These are phyloP conservation scores for Napeogenes sylphis DNA, from an alignment of 2,888 invertebrate species.

Conservation along the genomic window DNA sequence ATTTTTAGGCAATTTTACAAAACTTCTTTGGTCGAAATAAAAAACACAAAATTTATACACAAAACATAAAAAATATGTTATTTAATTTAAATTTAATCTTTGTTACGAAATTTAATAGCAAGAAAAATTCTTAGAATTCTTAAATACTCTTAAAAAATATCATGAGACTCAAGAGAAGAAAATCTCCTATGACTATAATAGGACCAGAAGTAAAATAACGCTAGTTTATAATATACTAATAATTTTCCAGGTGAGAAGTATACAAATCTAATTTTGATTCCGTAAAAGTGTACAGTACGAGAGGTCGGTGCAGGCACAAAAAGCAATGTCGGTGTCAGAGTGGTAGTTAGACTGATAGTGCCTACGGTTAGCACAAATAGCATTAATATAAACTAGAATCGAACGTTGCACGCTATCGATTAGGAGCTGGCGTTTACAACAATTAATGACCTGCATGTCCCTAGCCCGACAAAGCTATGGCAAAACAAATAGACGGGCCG, in stretches of 20 bases:
- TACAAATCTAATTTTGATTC: constrained; percentile 6
- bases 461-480: constrained; percentile 75
- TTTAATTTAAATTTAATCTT: too few relatives aligned
- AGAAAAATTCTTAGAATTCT: too few relatives aligned
- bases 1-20: too few relatives aligned
- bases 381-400: constrained; percentile 78
- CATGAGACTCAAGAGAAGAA: too few relatives aligned
- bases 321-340: constrained; percentile 32
- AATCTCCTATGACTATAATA: too few relatives aligned
- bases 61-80: too few relatives aligned
- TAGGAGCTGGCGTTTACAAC: constrained; percentile 75
- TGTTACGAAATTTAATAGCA: too few relatives aligned
- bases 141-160: too few relatives aligned
- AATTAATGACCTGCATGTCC: constrained; percentile 78
- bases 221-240: not conserved
- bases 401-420: constrained; percentile 75
- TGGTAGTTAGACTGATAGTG: constrained; percentile 37
- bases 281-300: constrained; percentile 15
- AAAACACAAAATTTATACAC: too few relatives aligned
- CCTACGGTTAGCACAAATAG: constrained; percentile 67
- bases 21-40: too few relatives aligned
- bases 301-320: constrained; percentile 24
- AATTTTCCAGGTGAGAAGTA: not conserved
- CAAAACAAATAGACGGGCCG: constrained; percentile 75
- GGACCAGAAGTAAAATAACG: not conserved